Evolutionary conservation across 2,113 vertebrate genomes (phyloP), one percentile per base, ranked within the genome.

Genomic region (Falcunculus frontatus): DNA sequence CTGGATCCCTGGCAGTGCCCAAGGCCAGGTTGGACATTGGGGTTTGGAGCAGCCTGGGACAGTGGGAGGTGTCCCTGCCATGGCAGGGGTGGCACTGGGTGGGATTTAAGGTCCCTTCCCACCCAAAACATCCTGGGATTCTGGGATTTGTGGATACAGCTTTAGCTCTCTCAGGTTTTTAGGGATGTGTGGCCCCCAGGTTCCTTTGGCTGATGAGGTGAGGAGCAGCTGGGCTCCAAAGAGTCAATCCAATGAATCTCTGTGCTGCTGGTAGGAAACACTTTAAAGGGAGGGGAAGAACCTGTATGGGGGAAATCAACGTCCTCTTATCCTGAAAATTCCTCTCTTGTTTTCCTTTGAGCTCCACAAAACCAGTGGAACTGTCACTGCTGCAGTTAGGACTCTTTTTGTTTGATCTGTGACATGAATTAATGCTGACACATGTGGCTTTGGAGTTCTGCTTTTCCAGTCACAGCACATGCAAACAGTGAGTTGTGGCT

Each of bases 351-450:
- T 96, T 91, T n/a, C 42, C 64, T 89, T 35, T 52, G 56, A 94
- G 65, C 73, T 89, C 42, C 83, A 42, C 78, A 52, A 62, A 90
- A 89, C 22, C 63, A 69, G 19, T 27, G 53, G 17, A 68, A 3
- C 53, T 68, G 73, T 52, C 53, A 32, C 21, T 59, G 62, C 83
- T 84, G 39, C 46, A 62, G 64, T 70, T 7, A 25, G 8, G 39
- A 8, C 32, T 81, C 16, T 4, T 22, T 60, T 78, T 11, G 4
- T 39, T 86, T 85, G 67, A 84, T 47, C 56, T 53, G 63, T 68
- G 81, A 44, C 87, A 73, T 41, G 97, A 93, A 88, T 95, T 72
- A 91, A 82, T 50, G 62, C 44, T 67, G 25, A 37, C 20, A 74
- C 27, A 26, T 2, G 39, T 33, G 78, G 74, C 37, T 79, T 25